Conservation (phyloP, 1,140 invertebrate species). For the Hesperophylax magnus region DNA sequence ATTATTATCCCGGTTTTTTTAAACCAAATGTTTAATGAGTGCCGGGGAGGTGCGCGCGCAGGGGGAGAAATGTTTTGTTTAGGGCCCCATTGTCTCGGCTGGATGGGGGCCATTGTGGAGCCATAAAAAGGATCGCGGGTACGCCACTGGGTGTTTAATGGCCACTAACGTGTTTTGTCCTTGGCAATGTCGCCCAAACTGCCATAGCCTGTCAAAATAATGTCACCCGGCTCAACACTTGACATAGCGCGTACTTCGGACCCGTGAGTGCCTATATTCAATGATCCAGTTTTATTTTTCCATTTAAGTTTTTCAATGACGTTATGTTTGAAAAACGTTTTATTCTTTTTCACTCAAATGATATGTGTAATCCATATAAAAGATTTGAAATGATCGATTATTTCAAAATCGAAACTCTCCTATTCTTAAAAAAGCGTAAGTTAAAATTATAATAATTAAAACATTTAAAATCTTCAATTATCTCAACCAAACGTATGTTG, state of each 20-base stretch:
- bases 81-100: conserved; percentile 33
- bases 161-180: conserved; percentile 33
- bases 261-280: too few relatives aligned
- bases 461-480: too few relatives aligned
- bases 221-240: conserved; percentile 19
- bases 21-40: conserved; percentile 36
- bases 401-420: too few relatives aligned
- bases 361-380: too few relatives aligned
- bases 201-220: conserved; percentile 22
- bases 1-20: conserved; percentile 36
- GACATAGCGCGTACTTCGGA: not conserved
- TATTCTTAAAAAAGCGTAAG: too few relatives aligned
- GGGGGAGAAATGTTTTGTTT: conserved; percentile 43
- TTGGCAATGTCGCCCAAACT: conserved; percentile 12
- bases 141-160: conserved; percentile 17
- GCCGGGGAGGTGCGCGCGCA: conserved; percentile 2
- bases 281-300: too few relatives aligned
- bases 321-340: too few relatives aligned
- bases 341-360: too few relatives aligned
- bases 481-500: too few relatives aligned
- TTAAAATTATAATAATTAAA: too few relatives aligned
- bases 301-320: too few relatives aligned
- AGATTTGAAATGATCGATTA: too few relatives aligned
- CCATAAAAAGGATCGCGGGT: conserved; percentile 33
- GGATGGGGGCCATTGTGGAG: conserved; percentile 14